phyloP scores from a whole-genome alignment of 92 coral and sea anemone species.

The Parazoanthus swiftii region DNA sequence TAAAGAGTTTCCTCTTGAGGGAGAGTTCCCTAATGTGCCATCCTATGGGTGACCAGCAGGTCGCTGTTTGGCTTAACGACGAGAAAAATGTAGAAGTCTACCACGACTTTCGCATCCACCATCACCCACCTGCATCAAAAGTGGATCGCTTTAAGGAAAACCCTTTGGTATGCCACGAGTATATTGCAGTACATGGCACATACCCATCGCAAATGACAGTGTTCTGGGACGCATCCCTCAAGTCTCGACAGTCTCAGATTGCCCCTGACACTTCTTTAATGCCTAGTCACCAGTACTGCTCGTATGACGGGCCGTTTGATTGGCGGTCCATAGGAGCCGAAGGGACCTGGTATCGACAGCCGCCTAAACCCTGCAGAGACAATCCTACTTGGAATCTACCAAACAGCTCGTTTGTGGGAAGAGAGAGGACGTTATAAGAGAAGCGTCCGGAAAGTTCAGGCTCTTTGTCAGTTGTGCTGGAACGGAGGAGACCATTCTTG shows the following conservation, averaged over 20 bases:
- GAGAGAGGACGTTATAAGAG: constrained; percentile 13
- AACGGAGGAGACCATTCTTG: not conserved
- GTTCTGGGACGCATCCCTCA: constrained; percentile 31
- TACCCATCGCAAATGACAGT: constrained; percentile 14
- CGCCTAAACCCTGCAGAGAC: constrained; percentile 37
- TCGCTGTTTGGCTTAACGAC: constrained; percentile 35
- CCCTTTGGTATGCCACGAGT: constrained; percentile 28
- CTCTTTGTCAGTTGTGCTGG: not conserved
- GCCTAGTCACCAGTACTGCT: constrained; percentile 28
- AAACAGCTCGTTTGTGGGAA: constrained; percentile 16
- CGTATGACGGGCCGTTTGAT: constrained; percentile 18
- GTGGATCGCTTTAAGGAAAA: constrained; percentile 1
- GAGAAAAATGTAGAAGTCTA: constrained; percentile 24
- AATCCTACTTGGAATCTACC: constrained; percentile 33
- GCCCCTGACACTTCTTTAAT: not conserved
- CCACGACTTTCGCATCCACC: constrained; percentile 41
- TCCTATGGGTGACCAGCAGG: constrained; percentile 30
- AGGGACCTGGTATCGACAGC: constrained; percentile 35
- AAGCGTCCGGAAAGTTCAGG: not conserved
- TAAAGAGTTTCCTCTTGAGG: constrained; percentile 30
- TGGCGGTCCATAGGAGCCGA: constrained; percentile 36
- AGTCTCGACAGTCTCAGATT: not conserved
- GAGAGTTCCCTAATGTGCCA: constrained; percentile 23
- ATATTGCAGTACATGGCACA: constrained; percentile 32
- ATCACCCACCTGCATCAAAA: constrained; percentile 35